Base-by-base conservation (phyloP, 2,888 invertebrate genomes). In the Leptinotarsa tumamoca region DNA sequence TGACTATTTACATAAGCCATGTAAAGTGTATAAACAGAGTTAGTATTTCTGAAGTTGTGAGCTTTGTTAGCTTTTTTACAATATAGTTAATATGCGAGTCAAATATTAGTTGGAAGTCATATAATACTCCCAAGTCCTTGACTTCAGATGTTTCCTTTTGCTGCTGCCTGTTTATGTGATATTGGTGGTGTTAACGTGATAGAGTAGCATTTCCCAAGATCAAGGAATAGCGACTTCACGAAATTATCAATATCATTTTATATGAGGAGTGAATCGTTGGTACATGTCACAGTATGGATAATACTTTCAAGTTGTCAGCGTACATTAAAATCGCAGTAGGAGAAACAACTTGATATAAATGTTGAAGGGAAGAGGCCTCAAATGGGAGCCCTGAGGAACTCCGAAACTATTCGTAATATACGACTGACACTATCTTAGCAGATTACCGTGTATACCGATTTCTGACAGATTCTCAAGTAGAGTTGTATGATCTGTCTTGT, bases 61-160 rank as follows among this genome's bases (percentile, higher is more conserved):
- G 43, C 66, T 66, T 66, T 66, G 66, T 66, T 66, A 66, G 43
- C 66, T 66, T 33, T 66, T 66, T 66, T 50, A 23, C 67, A 18
- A 67, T 67, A 67, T 50, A 50, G 49, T 3, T 49, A 18, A 67
- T 67, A 50, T 67, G 67, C 18, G 49, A 50, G 49, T 67, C 67
- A 67, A 49, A 67, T 50, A 67, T 18, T 67, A 50, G 67, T 67
- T 67, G 0, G 15, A 50, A 50, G 67, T 50, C 50, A 49, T 67
- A 67, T 15, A 67, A 67, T 43, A 67, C 50, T 49, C 18, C 50
- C 4, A 43, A 67, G 67, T 67, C 23, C 18, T 67, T 67, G n/a
- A 49, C 18, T 67, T 49, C 67, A 49, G 33, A 67, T 18, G 67
- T 33, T 43, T 67, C 17, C 49, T 49, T 49, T 33, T 18, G 67